phyloP scores from a whole-genome alignment of 2,888 invertebrate species.

The Colostygia pectinataria region DNA sequence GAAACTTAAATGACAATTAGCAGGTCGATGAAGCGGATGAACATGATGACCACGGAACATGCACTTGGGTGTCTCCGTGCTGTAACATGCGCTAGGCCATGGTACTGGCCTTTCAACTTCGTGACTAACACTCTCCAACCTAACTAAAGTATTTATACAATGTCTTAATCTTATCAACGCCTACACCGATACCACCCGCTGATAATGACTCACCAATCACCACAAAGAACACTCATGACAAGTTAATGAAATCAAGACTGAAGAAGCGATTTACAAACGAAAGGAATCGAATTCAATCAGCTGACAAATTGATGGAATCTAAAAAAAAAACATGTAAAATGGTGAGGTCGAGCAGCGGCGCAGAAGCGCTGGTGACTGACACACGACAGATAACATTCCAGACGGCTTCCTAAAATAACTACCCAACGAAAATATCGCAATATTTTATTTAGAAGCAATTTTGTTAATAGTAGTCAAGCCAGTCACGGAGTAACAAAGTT shows the following conservation, averaged over 20 bases:
- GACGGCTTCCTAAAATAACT: slow-evolving; percentile 9
- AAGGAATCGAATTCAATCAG: slow-evolving; percentile 8
- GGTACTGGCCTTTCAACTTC: too few relatives aligned
- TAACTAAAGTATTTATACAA: slow-evolving; percentile 5
- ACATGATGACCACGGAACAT: too few relatives aligned
- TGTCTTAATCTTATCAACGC: slow-evolving; percentile 8
- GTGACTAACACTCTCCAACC: too few relatives aligned
- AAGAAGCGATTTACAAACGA: slow-evolving; percentile 3
- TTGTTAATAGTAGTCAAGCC: neutral
- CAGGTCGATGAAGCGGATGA: too few relatives aligned
- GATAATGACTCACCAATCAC: slow-evolving; percentile 7
- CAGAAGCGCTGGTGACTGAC: slow-evolving; percentile 34
- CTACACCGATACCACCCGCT: neutral
- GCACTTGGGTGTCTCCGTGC: too few relatives aligned
- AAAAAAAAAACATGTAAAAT: slow-evolving; percentile 5
- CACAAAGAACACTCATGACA: slow-evolving; percentile 5
- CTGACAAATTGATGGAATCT: slow-evolving; percentile 12
- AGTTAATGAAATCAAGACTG: slow-evolving; percentile 6
- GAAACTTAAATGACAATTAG: too few relatives aligned
- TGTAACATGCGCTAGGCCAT: too few relatives aligned
- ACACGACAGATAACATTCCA: slow-evolving; percentile 33
- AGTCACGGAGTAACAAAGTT: neutral
- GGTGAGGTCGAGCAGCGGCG: slow-evolving; percentile 19
- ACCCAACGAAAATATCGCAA: slow-evolving; percentile 10
- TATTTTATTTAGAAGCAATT: slow-evolving; percentile 8